Percentiles rank a stretch among this genome's conserved stretches.
These are phyloP conservation scores for Diuraphis noxia DNA, from an alignment of 1,140 invertebrate genomes.

Conservation along the genomic window DNA sequence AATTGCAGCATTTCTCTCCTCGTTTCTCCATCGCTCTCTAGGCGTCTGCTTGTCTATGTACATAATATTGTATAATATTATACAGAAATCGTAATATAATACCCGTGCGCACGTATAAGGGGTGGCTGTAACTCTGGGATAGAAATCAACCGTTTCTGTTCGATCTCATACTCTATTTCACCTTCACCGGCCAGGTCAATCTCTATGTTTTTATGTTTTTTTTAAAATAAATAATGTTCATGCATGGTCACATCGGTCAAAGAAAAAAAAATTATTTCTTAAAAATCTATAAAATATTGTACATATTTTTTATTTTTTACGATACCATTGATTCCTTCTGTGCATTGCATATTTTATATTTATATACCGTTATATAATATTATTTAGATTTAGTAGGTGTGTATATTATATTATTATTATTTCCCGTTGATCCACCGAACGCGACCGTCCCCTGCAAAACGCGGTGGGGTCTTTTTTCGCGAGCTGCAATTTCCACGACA, in stretches of 20 bases:
- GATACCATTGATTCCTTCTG: neutral
- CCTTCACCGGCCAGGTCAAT: neutral
- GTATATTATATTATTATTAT: neutral
- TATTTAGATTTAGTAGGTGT: neutral
- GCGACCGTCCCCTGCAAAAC: neutral
- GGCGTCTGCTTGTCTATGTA: neutral
- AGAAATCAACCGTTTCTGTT: neutral
- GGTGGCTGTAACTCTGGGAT: neutral
- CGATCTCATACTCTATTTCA: neutral
- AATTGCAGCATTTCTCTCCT: neutral
- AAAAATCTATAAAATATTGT: too few species aligned
- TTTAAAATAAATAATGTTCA: too few species aligned
- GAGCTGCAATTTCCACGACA: neutral
- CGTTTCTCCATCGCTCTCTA: neutral
- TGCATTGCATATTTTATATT: neutral
- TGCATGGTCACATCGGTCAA: too few species aligned
- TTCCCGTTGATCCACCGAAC: neutral
- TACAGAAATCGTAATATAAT: neutral
- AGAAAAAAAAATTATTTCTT: too few species aligned
- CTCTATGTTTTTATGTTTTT: too few species aligned
- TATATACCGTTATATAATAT: neutral
- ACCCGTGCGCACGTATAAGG: neutral
- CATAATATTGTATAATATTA: neutral
- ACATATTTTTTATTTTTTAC: too few species aligned
- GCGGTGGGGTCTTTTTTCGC: neutral